Conservation (phyloP, 2,113 vertebrate genomes). For the Rynchops niger region DNA sequence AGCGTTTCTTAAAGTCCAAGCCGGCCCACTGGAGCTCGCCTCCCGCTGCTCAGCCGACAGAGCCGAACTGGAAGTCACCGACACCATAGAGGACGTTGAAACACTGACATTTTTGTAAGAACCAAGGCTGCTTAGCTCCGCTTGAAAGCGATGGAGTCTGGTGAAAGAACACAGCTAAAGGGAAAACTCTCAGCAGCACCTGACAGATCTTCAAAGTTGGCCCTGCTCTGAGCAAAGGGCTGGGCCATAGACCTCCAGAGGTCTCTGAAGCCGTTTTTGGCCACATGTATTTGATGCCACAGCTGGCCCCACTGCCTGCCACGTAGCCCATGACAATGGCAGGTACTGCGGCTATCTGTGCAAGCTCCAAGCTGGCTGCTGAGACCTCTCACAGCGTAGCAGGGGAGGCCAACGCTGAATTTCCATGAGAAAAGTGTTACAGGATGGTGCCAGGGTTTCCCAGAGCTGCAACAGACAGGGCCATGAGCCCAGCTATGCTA, state of each 20-base stretch:
- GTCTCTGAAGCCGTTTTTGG: background rate
- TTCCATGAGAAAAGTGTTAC: background rate
- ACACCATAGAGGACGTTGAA: background rate
- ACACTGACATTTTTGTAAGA: background rate
- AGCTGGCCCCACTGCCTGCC: background rate
- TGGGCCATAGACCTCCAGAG: background rate
- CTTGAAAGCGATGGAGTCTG: background rate
- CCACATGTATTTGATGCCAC: rapidly evolving
- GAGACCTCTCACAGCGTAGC: rapidly evolving
- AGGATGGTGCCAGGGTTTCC: no score
- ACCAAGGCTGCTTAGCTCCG: background rate
- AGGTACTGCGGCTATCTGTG: rapidly evolving
- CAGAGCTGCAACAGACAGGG: background rate
- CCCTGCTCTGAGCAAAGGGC: background rate
- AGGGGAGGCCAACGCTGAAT: background rate
- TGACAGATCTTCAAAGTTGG: background rate
- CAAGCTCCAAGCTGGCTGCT: background rate
- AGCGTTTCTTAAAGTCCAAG: rapidly evolving
- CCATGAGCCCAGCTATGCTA: background rate
- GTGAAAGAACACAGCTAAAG: background rate
- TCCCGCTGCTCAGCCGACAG: rapidly evolving
- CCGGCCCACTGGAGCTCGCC: rapidly evolving
- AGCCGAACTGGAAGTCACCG: background rate
- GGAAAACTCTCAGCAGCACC: background rate
- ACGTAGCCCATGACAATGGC: rapidly evolving